Conservation (phyloP, 2,113 vertebrate genomes). For the Lynx canadensis region DNA sequence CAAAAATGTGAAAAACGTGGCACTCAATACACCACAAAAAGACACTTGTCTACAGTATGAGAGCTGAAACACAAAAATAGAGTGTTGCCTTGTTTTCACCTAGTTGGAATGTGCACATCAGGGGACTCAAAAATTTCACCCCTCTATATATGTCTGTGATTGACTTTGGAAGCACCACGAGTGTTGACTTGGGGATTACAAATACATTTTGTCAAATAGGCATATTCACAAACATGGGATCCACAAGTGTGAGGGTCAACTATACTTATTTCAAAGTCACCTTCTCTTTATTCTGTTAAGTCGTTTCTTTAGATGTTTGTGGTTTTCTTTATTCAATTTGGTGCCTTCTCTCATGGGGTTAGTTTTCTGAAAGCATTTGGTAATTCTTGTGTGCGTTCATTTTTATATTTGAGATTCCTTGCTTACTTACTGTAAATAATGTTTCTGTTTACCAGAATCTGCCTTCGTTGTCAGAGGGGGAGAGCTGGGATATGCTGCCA, state of each 20-base stretch:
- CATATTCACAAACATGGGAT: neutral
- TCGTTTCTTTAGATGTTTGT: neutral
- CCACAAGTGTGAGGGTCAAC: neutral
- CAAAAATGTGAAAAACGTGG: neutral
- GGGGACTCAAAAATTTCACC: neutral
- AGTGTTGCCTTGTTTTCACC: neutral
- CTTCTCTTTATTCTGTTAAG: neutral
- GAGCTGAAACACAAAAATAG: neutral
- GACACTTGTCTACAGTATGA: neutral
- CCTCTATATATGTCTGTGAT: neutral
- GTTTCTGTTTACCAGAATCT: neutral
- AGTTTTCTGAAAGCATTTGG: slow-evolving; percentile 16
- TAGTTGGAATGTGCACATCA: neutral
- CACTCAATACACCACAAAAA: neutral
- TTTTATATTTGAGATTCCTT: neutral
- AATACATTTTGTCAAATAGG: neutral
- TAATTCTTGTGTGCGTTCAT: neutral
- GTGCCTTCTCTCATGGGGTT: neutral
- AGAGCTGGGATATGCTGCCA: neutral
- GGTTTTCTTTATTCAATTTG: neutral
- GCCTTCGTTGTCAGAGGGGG: neutral
- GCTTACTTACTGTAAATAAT: neutral
- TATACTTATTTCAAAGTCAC: neutral
- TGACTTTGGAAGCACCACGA: neutral
- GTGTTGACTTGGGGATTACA: neutral